Conservation (phyloP, 2,888 invertebrate species). For the Eilema depressum region DNA sequence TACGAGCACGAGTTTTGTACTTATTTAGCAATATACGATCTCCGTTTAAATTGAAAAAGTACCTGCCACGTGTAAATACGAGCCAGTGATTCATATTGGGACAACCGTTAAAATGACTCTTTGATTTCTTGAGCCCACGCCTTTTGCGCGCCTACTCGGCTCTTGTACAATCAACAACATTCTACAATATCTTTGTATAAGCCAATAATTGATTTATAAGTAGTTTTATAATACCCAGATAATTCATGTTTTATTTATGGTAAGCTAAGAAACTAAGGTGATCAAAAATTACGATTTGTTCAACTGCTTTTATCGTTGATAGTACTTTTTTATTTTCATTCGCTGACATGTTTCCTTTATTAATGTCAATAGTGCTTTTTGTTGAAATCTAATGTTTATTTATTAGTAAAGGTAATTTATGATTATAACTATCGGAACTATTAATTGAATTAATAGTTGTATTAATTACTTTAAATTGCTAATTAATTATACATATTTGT, state of each 20-base stretch:
- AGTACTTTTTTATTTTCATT: constrained; percentile 15
- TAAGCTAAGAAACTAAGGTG: neutral
- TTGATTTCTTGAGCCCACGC: constrained; percentile 64
- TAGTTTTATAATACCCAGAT: neutral
- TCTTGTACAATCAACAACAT: constrained; percentile 15
- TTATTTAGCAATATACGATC: constrained; percentile 4
- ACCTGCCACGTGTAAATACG: constrained; percentile 41
- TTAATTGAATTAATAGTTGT: neutral
- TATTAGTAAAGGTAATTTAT: neutral
- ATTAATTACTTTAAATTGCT: neutral
- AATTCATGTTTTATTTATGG: neutral
- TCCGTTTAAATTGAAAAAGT: constrained; percentile 29
- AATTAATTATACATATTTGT: neutral
- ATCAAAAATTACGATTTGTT: neutral
- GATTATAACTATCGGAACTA: neutral
- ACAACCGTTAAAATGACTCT: constrained; percentile 41
- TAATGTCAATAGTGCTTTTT: neutral
- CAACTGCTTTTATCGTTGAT: neutral
- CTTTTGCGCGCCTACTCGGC: constrained; percentile 55
- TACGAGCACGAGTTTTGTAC: neutral
- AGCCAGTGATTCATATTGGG: constrained; percentile 62
- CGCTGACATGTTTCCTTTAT: neutral
- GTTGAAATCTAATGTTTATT: neutral
- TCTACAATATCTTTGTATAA: neutral
- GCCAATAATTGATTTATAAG: neutral